These are phyloP conservation scores for Cecidostiba fungosa DNA, from an alignment of 2,888 invertebrate species.

Conservation along the genomic window DNA sequence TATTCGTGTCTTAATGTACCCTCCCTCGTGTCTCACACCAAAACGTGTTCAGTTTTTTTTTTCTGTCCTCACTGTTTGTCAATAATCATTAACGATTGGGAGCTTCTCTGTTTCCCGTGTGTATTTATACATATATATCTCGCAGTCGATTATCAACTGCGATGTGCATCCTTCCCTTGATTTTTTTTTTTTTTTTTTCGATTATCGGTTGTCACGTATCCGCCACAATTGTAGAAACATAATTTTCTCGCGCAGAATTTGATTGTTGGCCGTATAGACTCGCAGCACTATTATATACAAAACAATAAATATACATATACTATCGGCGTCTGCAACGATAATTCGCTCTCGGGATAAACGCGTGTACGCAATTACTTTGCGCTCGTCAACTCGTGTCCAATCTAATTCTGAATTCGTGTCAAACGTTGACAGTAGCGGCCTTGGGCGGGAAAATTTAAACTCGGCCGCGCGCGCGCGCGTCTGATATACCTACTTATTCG, in stretches of 20 bases:
- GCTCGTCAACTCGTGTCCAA: conserved; percentile 41
- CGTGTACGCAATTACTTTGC: neutral
- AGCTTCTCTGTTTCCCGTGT: neutral
- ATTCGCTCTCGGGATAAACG: neutral
- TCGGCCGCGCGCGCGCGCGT: conserved; percentile 27
- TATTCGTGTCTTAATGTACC: conserved; percentile 2
- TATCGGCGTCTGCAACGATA: no score
- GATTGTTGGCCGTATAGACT: no score
- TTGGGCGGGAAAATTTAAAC: conserved; percentile 42
- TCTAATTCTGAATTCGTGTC: conserved; percentile 64
- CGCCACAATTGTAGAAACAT: neutral
- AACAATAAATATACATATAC: no score
- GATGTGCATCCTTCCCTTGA: no score
- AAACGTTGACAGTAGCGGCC: conserved; percentile 57
- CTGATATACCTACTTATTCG: neutral
- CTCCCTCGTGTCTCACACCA: neutral
- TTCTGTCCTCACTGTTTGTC: neutral
- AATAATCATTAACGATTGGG: conserved; percentile 13
- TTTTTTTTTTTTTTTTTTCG: no score
- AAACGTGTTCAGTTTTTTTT: neutral
- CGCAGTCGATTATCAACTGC: no score
- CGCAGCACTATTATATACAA: no score
- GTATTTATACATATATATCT: no score
- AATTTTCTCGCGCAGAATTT: neutral
- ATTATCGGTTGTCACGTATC: no score